Conservation (phyloP, 2,797 vertebrate genomes). For the Muraenolepis orangiensis region DNA sequence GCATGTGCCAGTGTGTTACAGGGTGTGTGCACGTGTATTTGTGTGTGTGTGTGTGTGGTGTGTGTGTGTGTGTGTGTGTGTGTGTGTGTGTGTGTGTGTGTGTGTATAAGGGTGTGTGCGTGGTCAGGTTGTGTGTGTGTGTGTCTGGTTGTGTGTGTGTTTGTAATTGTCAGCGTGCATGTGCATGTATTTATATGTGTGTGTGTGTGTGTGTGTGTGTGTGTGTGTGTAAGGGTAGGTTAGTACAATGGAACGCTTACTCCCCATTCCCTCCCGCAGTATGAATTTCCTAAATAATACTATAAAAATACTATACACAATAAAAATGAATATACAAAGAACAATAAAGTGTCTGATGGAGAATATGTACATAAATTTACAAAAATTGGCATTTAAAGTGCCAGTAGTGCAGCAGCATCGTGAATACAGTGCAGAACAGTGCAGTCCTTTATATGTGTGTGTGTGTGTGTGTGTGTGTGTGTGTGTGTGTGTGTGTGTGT, state of each 20-base stretch:
- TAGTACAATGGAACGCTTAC: too few relatives aligned
- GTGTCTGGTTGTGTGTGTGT: constrained; percentile 8
- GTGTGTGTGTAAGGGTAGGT: constrained; percentile 7
- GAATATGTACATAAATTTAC: too few relatives aligned
- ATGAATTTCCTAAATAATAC: too few relatives aligned
- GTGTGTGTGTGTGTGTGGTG: constrained; percentile 5
- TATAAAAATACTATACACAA: too few relatives aligned
- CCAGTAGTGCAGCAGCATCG: too few relatives aligned
- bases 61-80: constrained; percentile 12
- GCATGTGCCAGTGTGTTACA: constrained; percentile 9
- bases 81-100: constrained; percentile 9
- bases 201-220: constrained; percentile 9
- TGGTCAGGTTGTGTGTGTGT: neutral
- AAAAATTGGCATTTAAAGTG: too few relatives aligned
- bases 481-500: constrained; percentile 9
- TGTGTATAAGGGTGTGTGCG: constrained; percentile 1
- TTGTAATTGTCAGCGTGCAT: too few relatives aligned
- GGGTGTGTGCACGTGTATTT: neutral
- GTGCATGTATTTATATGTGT: neutral
- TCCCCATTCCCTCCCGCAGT: too few relatives aligned
- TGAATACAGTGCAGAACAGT: too few relatives aligned
- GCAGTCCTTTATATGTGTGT: neutral
- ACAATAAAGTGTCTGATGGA: too few relatives aligned
- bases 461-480: constrained; percentile 12
- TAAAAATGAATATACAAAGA: too few relatives aligned